phyloP scores from a whole-genome alignment of 2,888 invertebrate species.

The Volucella bombylans region DNA sequence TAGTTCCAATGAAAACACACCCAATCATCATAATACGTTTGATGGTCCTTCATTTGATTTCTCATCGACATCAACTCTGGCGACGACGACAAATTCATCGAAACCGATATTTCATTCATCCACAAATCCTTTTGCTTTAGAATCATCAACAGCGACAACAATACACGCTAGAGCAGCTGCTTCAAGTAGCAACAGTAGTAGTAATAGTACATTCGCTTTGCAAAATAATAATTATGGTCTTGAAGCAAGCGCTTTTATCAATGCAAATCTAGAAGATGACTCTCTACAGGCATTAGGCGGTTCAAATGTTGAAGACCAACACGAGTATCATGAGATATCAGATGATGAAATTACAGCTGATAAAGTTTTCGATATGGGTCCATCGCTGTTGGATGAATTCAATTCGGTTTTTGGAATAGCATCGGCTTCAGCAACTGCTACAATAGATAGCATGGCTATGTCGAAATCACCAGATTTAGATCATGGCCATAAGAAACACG shows the following conservation, averaged over 20 bases:
- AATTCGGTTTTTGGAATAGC: constrained; percentile 91
- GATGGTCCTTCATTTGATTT: constrained; percentile 81
- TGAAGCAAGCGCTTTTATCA: constrained; percentile 78
- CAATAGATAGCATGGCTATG: constrained; percentile 75
- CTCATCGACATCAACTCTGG: constrained; percentile 72
- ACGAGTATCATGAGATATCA: constrained; percentile 92
- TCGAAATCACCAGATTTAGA: constrained; percentile 82
- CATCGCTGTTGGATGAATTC: constrained; percentile 94
- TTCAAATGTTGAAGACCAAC: constrained; percentile 82
- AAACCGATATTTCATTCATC: constrained; percentile 75
- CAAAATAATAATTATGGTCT: constrained; percentile 81
- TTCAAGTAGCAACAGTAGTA: constrained; percentile 67
- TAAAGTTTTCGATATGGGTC: constrained; percentile 89
- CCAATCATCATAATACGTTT: constrained; percentile 79
- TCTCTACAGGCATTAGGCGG: constrained; percentile 75
- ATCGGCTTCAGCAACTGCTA: constrained; percentile 76
- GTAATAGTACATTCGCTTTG: constrained; percentile 77
- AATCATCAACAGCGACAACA: constrained; percentile 54
- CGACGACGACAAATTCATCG: constrained; percentile 57
- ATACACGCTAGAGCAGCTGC: constrained; percentile 73
- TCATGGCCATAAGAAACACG: constrained; percentile 88
- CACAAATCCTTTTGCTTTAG: constrained; percentile 81
- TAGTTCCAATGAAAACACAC: constrained; percentile 82
- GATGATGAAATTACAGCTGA: constrained; percentile 86
- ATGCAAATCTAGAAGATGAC: constrained; percentile 76